A percentile compares a stretch with the other conserved stretches of the same genome.
Evolutionary conservation across 35 echinoderm and acorn worm genomes (phyloP).

Genomic region (Apostichopus japonicus): DNA sequence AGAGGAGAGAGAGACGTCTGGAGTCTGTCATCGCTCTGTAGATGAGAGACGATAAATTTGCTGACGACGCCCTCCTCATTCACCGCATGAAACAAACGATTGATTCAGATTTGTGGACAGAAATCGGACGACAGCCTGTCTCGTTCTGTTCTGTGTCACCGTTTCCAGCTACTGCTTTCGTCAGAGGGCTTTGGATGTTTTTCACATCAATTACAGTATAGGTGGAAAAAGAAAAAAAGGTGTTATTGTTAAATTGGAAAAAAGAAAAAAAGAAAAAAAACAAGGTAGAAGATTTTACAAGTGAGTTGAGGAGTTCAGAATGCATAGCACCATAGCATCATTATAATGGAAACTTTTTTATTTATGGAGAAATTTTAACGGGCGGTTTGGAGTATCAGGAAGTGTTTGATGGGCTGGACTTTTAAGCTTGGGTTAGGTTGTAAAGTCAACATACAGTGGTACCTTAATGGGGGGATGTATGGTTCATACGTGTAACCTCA

Average conservation of each 20-base stretch:
- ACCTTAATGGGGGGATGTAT: too few relatives aligned
- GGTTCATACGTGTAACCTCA: too few relatives aligned
- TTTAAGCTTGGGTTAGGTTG: too few relatives aligned
- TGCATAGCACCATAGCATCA: not conserved
- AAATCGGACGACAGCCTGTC: not conserved
- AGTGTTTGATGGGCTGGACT: not conserved
- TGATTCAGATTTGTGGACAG: too few relatives aligned
- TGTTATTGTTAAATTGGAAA: not conserved
- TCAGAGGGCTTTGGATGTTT: not conserved
- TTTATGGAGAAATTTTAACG: not conserved
- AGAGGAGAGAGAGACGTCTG: not conserved
- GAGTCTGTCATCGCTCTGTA: not conserved
- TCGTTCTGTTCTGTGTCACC: not conserved
- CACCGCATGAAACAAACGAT: not conserved
- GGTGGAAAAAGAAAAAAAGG: not conserved
- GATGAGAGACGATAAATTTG: not conserved
- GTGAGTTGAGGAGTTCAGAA: too few relatives aligned
- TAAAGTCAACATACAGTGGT: too few relatives aligned
- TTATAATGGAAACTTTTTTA: not conserved
- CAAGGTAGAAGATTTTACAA: too few relatives aligned
- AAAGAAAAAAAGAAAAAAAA: not conserved
- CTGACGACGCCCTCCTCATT: not conserved
- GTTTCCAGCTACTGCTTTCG: not conserved
- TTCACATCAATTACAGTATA: not conserved
- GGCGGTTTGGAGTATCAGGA: not conserved